Evolutionary conservation across 2,797 vertebrate genomes (phyloP).

Genomic region (Alosa sapidissima): DNA sequence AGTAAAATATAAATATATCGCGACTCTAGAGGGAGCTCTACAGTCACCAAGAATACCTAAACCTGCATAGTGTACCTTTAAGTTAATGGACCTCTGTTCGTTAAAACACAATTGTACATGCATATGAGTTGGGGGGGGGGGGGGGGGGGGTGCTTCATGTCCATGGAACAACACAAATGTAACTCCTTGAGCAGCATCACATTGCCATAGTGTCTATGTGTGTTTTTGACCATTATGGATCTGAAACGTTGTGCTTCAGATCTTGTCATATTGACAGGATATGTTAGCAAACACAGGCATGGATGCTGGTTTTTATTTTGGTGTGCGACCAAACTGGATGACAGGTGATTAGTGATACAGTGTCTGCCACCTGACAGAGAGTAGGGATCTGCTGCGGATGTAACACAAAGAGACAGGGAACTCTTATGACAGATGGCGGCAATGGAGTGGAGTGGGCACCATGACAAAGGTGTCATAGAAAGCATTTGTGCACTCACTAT

Average conservation of each 20-base stretch:
- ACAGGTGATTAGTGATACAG: conserved; percentile 7
- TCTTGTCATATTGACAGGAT: neutral
- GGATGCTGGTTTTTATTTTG: neutral
- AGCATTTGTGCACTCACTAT: neutral
- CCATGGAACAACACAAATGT: too few relatives aligned
- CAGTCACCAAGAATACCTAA: too few relatives aligned
- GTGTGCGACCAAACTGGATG: neutral
- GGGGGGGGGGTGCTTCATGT: too few relatives aligned
- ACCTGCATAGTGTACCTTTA: too few relatives aligned
- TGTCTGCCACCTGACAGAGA: conserved; percentile 13
- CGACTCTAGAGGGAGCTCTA: too few relatives aligned
- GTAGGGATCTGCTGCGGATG: neutral
- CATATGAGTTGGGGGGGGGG: too few relatives aligned
- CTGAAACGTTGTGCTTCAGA: neutral
- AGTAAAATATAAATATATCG: too few relatives aligned
- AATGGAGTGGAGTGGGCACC: neutral
- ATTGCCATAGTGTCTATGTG: neutral
- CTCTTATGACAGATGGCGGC: conserved; percentile 7
- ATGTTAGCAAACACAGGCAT: neutral
- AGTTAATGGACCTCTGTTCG: too few relatives aligned
- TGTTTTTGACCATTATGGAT: neutral
- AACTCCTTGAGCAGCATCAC: too few relatives aligned
- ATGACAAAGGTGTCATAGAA: conserved; percentile 3
- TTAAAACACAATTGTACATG: too few relatives aligned
- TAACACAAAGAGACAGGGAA: neutral